phyloP scores from a whole-genome alignment of 2,888 invertebrate genomes.

The Ophraella communa region DNA sequence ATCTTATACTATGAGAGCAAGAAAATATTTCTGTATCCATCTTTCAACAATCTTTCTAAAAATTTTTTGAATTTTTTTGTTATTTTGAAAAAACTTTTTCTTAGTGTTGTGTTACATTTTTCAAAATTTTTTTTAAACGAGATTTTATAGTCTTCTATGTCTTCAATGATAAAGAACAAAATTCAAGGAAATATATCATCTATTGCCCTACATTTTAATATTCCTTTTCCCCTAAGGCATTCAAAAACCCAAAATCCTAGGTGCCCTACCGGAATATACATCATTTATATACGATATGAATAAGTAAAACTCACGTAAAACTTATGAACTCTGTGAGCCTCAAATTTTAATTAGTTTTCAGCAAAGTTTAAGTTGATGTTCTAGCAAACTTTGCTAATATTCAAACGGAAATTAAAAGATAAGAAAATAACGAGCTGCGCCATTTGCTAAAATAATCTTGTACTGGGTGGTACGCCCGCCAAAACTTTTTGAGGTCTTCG shows the following conservation, averaged over 20 bases:
- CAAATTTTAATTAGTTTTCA: slow-evolving; percentile 62
- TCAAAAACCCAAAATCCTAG: slow-evolving; percentile 37
- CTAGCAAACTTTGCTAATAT: slow-evolving; percentile 50
- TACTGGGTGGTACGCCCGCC: slow-evolving; percentile 19
- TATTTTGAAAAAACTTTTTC: too few species aligned
- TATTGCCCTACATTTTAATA: slow-evolving; percentile 6
- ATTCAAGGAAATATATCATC: slow-evolving; percentile 1
- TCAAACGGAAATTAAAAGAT: slow-evolving; percentile 62
- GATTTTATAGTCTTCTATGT: too few species aligned
- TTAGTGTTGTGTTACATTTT: too few species aligned
- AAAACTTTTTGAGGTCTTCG: slow-evolving; percentile 34
- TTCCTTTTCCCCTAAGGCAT: slow-evolving; percentile 11
- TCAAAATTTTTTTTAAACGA: too few species aligned
- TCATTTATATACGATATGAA: slow-evolving; percentile 58
- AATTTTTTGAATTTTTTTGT: too few species aligned
- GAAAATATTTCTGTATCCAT: too few species aligned
- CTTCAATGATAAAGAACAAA: neutral
- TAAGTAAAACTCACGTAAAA: slow-evolving; percentile 59
- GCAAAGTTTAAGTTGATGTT: slow-evolving; percentile 43
- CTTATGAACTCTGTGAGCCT: slow-evolving; percentile 55
- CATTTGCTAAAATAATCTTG: slow-evolving; percentile 37
- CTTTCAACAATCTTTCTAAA: too few species aligned
- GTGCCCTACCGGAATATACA: slow-evolving; percentile 41
- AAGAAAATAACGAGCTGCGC: slow-evolving; percentile 53
- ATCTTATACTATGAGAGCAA: too few species aligned